Conservation (phyloP, 2,888 invertebrate genomes). For the Drosophila prostipennis region DNA sequence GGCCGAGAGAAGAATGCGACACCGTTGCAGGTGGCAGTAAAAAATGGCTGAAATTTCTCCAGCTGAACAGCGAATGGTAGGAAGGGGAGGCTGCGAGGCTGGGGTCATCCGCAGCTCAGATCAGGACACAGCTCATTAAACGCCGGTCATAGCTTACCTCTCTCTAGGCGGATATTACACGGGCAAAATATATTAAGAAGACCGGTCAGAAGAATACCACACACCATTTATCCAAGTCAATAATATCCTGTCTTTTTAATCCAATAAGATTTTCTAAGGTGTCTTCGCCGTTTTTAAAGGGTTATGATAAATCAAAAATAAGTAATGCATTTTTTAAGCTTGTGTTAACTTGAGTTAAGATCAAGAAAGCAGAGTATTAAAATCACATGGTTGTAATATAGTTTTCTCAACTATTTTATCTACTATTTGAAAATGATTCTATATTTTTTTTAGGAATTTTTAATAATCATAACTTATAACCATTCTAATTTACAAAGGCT, state of each 20-base stretch:
- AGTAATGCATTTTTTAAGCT: too few species aligned
- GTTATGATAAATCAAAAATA: too few species aligned
- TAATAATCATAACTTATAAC: too few species aligned
- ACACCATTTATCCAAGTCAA: not conserved
- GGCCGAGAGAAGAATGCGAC: slow-evolving; percentile 53
- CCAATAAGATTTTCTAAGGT: too few species aligned
- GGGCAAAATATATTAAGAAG: not conserved
- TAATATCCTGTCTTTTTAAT: not conserved
- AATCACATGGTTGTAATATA: too few species aligned
- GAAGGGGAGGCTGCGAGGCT: slow-evolving; percentile 19
- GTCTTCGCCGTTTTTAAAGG: too few species aligned
- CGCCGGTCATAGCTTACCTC: slow-evolving; percentile 59
- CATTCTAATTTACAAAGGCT: too few species aligned
- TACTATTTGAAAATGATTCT: too few species aligned
- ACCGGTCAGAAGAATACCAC: not conserved
- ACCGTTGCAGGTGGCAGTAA: slow-evolving; percentile 76
- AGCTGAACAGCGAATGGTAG: slow-evolving; percentile 15
- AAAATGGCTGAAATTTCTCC: slow-evolving; percentile 71
- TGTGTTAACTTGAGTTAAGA: too few species aligned
- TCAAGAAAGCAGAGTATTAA: too few species aligned
- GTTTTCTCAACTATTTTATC: too few species aligned
- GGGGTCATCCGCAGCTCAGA: slow-evolving; percentile 38
- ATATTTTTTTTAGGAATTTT: too few species aligned
- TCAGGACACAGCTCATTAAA: slow-evolving; percentile 68
- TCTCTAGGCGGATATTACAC: slow-evolving; percentile 20